These are phyloP conservation scores for Heliconius nattereri DNA, from an alignment of 1,140 invertebrate species.

Conservation along the genomic window DNA sequence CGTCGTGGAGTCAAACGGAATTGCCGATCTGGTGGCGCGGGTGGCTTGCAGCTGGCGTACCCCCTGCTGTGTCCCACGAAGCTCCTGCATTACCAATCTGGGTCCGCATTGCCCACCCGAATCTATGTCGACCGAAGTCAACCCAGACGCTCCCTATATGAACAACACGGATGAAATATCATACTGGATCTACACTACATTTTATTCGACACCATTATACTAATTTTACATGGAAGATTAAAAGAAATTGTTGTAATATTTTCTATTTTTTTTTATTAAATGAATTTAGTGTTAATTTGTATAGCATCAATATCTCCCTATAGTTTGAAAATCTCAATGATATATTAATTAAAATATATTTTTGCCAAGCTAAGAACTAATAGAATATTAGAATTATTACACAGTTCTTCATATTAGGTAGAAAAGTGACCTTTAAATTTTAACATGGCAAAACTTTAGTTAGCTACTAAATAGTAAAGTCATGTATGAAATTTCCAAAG, in stretches of 20 bases:
- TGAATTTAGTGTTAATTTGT: too few relatives aligned
- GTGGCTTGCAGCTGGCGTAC: slow-evolving; percentile 46
- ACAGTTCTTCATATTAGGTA: too few relatives aligned
- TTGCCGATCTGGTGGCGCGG: slow-evolving; percentile 40
- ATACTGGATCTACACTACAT: slow-evolving; percentile 60
- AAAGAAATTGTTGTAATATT: not conserved
- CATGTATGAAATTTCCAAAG: too few relatives aligned
- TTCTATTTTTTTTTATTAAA: too few relatives aligned
- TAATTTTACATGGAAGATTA: not conserved
- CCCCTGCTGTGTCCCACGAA: slow-evolving; percentile 45
- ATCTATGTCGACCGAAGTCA: slow-evolving; percentile 30
- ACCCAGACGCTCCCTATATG: slow-evolving; percentile 62
- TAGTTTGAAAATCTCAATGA: too few relatives aligned
- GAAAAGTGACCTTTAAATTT: too few relatives aligned
- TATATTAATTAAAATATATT: too few relatives aligned
- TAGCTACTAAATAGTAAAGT: too few relatives aligned
- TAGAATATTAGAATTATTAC: too few relatives aligned
- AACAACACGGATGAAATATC: slow-evolving; percentile 74
- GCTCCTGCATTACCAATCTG: slow-evolving; percentile 39
- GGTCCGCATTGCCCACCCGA: slow-evolving; percentile 25
- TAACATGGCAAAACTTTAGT: too few relatives aligned
- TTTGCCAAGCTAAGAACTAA: too few relatives aligned
- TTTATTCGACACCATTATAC: not conserved
- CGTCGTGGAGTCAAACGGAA: slow-evolving; percentile 45
- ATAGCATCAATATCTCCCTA: too few relatives aligned